Conservation (phyloP, 2,113 vertebrate genomes). For the Silurus glanis region DNA sequence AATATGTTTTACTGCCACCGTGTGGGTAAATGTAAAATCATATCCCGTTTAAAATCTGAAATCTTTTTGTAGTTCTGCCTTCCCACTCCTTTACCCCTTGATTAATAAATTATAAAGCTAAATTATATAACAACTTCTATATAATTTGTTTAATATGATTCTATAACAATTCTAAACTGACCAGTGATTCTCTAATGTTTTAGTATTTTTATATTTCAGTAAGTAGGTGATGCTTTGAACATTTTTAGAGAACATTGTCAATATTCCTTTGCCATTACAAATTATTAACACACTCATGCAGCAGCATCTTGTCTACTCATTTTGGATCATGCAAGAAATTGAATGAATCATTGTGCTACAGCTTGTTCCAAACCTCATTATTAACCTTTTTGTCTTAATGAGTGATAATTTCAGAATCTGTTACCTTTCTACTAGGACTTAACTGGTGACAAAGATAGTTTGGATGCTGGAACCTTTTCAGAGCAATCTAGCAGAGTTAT, state of each 20-base stretch:
- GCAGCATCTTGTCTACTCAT: too few species aligned
- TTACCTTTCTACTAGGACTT: not conserved
- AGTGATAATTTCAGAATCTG: not conserved
- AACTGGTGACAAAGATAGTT: not conserved
- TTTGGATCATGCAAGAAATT: too few species aligned
- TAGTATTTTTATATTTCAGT: not conserved
- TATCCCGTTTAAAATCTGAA: not conserved
- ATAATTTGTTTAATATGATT: too few species aligned
- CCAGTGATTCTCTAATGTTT: not conserved
- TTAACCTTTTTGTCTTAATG: not conserved
- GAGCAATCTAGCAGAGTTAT: not conserved
- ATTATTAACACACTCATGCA: not conserved
- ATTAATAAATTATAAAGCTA: not conserved
- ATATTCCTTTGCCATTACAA: not conserved
- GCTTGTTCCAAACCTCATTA: too few species aligned
- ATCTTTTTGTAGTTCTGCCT: not conserved
- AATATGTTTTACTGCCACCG: slow-evolving; percentile 47
- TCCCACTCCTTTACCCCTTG: not conserved
- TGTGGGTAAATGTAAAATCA: slow-evolving; percentile 14
- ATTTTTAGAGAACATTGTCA: not conserved
- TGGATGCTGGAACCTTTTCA: not conserved
- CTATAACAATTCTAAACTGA: not conserved
- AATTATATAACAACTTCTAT: not conserved
- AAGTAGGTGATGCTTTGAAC: not conserved
- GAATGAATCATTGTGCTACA: not conserved